Percentiles rank a stretch among this genome's conserved stretches.
Evolutionary conservation across 1,140 invertebrate species (phyloP).

Genomic region (Belonocnema kinseyi): DNA sequence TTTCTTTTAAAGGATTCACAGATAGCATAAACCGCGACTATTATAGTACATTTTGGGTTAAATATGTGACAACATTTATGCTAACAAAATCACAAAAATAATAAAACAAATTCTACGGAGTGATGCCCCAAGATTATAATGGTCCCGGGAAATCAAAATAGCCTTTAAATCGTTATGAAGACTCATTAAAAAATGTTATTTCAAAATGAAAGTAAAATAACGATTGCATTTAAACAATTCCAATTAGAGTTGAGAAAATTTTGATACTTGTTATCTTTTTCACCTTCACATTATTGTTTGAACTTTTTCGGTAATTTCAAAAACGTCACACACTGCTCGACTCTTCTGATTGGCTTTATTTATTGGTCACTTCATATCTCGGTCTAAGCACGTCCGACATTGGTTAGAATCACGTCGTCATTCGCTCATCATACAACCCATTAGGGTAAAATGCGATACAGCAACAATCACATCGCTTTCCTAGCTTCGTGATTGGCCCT

Average conservation of each 20-base stretch:
- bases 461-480: conserved; percentile 65
- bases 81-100: too few species aligned
- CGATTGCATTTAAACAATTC: too few species aligned
- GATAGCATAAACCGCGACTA: too few species aligned
- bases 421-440: conserved; percentile 71
- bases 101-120: too few species aligned
- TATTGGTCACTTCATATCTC: conserved; percentile 68
- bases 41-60: too few species aligned
- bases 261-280: neutral
- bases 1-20: too few species aligned
- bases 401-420: conserved; percentile 61
- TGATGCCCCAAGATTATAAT: too few species aligned
- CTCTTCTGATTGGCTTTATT: conserved; percentile 64
- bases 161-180: too few species aligned
- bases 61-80: too few species aligned
- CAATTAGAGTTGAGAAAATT: neutral
- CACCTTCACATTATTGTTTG: neutral
- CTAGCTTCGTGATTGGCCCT: conserved; percentile 67
- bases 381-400: conserved; percentile 70
- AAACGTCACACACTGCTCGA: neutral
- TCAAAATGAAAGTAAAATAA: too few species aligned
- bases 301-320: neutral
- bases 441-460: conserved; percentile 67
- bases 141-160: too few species aligned
- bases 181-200: too few species aligned